Evolutionary conservation across 2,888 invertebrate species (phyloP), one percentile per base, ranked within the genome.

Genomic region (Craniophora ligustri): DNA sequence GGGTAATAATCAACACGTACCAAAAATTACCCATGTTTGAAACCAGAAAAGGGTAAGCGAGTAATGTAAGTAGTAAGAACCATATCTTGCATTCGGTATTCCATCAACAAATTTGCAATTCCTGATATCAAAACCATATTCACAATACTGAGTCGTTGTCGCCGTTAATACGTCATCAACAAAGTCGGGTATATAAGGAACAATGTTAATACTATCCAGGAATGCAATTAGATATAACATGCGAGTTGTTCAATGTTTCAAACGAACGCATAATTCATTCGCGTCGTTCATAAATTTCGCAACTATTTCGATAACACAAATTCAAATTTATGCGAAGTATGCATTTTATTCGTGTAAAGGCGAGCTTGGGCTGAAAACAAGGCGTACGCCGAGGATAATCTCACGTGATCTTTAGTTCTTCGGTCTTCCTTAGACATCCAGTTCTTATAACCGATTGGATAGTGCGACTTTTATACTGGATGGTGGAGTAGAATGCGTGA

Each of bases 281-380:
- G 80, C 77, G 76, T 67, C 63, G 82, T 78, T 83, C 87, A 87
- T 91, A 90, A 91, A 89, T 89, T 87, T 81, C 78, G 78, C 83
- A 86, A 89, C 87, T 87, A 90, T 91, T 91, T 90, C 84, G 91
- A 91, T 91, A 91, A 87, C 85, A 83, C 82, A 87, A 91, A 90
- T 90, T 91, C 87, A 88, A 91, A 91, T 91, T 90, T 89, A 91
- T 88, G 86, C 85, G 79, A 74, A 82, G 86, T 82, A 86, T 89
- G 89, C 88, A 87, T 88, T 91, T 85, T 85, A 81, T 85, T 81
- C 85, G 82, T 86, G 87, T 88, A 84, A 82, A 85, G 78, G 85
- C 78, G 75, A 76, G 84, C 85, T 85, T 84, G 71, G 76, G 79
- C 82, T 82, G 83, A 88, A 89, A 89, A 85, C 87, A 84, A 77